Base-by-base conservation (phyloP, 2,888 invertebrate genomes). In the Drosophila melanosoma region DNA sequence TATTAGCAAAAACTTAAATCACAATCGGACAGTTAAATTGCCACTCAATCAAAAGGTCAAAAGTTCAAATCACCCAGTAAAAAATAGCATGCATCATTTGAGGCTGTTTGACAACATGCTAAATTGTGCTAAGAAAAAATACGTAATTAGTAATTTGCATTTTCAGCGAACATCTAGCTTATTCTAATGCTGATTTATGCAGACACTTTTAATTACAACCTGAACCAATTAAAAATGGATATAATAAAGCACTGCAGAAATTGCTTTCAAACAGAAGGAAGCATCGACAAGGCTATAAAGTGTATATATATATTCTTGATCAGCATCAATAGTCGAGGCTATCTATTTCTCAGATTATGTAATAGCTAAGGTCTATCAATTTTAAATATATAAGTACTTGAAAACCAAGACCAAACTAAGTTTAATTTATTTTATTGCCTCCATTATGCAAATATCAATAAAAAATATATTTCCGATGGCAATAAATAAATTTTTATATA, bases 1-100 rank as follows among this genome's bases (percentile, higher is more conserved):
- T 12, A 29, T 23, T 35, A 32, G 5, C 17, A 45, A 45, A 23
- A 45, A 15, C 45, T 23, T 15, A 20, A 45, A 45, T 23, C 45
- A 23, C 12, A 53, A 36, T 57, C 56, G 20, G 57, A 57, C 32
- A 57, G 20, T 1, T 29, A 42, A 45, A 49, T 49, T 17, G 49
- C 26, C 29, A 17, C 15, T 26, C 11, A 57, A 32, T 11, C 40
- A 3, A 54, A 57, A 57, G 57, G 57, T 40, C 57, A 42, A 8
- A 57, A 57, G 57, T 57, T 57, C 32, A 40, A n/a, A 32, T 8
- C 20, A 57, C 8, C 12, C 29, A 20, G 29, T 57, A 4, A 15
- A 10, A 57, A 57, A 32, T 20, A 8, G 1, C 29, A 20, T 40
- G 12, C n/a, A 29, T 17, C 23, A 56, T 40, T 26, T 29, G 12